A percentile compares a stretch with the other conserved stretches of the same genome.
Conservation (phyloP, 2,797 vertebrate species). For the Coccyzus lansbergi region DNA sequence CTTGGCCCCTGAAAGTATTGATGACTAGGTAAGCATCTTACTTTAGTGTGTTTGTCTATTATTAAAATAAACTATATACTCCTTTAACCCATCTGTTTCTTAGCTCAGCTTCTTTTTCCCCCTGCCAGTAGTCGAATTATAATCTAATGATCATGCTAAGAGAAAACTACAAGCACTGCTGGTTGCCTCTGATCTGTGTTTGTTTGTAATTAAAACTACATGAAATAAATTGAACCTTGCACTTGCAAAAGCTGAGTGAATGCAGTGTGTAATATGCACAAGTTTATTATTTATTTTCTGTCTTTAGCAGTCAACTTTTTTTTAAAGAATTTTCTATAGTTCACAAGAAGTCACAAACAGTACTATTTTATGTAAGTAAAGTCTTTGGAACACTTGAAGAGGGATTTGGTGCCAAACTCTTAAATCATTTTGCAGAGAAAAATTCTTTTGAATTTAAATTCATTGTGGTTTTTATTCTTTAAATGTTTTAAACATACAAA, state of each 20-base stretch:
- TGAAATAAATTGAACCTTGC: background rate
- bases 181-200: background rate
- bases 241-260: background rate
- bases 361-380: slow-evolving; percentile 19
- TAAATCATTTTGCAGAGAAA: slow-evolving; percentile 36
- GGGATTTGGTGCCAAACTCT: background rate
- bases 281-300: slow-evolving; percentile 44
- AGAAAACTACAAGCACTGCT: background rate
- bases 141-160: background rate
- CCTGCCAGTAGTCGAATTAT: background rate
- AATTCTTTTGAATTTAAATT: background rate
- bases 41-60: background rate
- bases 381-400: background rate
- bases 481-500: background rate
- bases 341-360: slow-evolving; percentile 9
- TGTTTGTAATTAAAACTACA: background rate
- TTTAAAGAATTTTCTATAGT: background rate
- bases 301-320: background rate
- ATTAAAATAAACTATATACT: background rate
- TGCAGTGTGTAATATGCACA: slow-evolving; percentile 2
- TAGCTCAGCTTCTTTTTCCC: background rate
- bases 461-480: background rate
- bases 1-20: background rate
- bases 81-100: background rate
- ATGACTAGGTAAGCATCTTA: background rate